These are phyloP conservation scores for Stenichneumon culpator DNA, from an alignment of 2,888 invertebrate genomes.

Conservation along the genomic window DNA sequence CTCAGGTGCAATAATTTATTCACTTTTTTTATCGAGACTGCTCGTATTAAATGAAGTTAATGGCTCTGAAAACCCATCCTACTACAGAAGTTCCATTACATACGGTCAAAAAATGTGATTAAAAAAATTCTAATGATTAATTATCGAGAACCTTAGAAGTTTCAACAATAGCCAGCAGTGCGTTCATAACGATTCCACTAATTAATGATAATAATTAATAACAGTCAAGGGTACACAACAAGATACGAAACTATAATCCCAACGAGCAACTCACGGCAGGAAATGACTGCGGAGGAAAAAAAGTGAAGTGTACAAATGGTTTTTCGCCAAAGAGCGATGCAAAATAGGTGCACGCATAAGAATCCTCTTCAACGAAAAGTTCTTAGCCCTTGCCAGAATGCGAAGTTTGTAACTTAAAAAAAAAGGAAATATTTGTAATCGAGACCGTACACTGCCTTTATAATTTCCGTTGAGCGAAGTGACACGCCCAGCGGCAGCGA, in stretches of 20 bases:
- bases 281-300: not conserved
- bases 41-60: not conserved
- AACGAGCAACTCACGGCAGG: not conserved
- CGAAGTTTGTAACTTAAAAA: not conserved
- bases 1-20: too few species aligned
- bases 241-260: not conserved
- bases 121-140: not conserved
- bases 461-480: not conserved
- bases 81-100: not conserved
- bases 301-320: conserved; percentile 13
- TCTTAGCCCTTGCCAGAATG: not conserved
- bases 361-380: not conserved
- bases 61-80: not conserved
- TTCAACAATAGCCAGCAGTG: not conserved
- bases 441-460: not conserved
- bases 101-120: not conserved
- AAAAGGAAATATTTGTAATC: not conserved
- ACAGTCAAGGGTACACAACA: not conserved
- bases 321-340: conserved; percentile 1
- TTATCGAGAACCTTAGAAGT: not conserved
- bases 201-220: not conserved
- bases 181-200: not conserved
- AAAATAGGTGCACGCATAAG: not conserved
- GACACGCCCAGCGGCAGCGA: conserved; percentile 6
- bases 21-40: not conserved